Percentiles rank a stretch among this genome's conserved stretches.
Conservation (phyloP, 1,140 invertebrate species). For the Telenomus remus region DNA sequence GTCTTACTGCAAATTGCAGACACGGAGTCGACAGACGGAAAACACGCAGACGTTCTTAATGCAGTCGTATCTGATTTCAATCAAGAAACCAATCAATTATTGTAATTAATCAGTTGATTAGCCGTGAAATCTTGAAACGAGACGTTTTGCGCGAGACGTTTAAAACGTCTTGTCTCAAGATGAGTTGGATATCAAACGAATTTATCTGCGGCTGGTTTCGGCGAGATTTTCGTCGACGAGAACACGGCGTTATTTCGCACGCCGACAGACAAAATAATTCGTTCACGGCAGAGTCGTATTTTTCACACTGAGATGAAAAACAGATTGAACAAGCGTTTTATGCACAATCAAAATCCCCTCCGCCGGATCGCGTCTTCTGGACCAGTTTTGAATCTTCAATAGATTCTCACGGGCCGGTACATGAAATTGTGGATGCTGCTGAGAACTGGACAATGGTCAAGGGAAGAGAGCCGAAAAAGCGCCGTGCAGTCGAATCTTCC, state of each 20-base stretch:
- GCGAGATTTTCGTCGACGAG: too few relatives aligned
- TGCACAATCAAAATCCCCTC: conserved; percentile 55
- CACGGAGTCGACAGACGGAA: background rate
- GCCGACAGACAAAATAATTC: conserved; percentile 2
- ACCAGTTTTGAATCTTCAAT: conserved; percentile 69
- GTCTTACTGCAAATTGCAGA: conserved; percentile 55
- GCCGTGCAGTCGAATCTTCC: conserved; percentile 66
- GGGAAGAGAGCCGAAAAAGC: conserved; percentile 55
- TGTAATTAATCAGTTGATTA: background rate
- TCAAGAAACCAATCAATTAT: conserved; percentile 5
- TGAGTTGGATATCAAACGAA: too few relatives aligned
- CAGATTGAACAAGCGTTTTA: conserved; percentile 50
- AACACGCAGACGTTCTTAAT: too few relatives aligned
- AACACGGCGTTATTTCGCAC: background rate
- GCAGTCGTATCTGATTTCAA: too few relatives aligned
- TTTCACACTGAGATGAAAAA: conserved; percentile 57
- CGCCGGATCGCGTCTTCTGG: conserved; percentile 64
- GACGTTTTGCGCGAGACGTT: too few relatives aligned
- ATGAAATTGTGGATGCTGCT: conserved; percentile 66
- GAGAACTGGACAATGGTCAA: conserved; percentile 76
- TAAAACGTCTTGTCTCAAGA: too few relatives aligned
- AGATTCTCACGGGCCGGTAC: conserved; percentile 67
- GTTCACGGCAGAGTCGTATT: conserved; percentile 24
- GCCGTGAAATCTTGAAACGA: background rate
- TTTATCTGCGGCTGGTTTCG: too few relatives aligned